Evolutionary conservation across 2,888 invertebrate genomes (phyloP), one percentile per base, ranked within the genome.

Genomic region (Drosophila suboccidentalis): DNA sequence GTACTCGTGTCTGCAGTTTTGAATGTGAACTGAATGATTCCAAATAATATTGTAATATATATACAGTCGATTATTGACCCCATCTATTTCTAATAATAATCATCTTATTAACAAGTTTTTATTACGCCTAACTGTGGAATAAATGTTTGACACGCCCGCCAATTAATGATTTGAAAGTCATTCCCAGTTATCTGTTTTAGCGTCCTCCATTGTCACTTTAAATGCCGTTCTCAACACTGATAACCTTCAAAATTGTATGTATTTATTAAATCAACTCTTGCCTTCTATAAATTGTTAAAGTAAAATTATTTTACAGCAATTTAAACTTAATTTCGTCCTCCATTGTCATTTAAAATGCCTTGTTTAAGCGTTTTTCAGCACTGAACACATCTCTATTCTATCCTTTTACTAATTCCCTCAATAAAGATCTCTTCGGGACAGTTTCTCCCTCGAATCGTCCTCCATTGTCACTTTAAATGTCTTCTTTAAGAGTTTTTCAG

Each of bases 1-100:
- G 44, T 50, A 29, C 46, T 26, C 29, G n/a, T 29, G 15, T 60
- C 49, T 43, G 32, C 34, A 13, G 32, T 39, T 49, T 17, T 10
- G 6, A 3, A 13, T 2, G 10, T 50, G 34, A 13, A 11, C 29
- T 55, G 17, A 8, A 3, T 8, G 11, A 38, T 32, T 55, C 22
- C 49, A 50, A 47, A 34, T 54, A 38, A 26, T 36, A 26, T 32
- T 22, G n/a, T 50, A 50, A n/a, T 19, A 32, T 39, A 39, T 26
- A 22, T 22, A 39, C 17, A 49, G 17, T 57, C 46, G 34, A 11
- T 9, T 26, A 46, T 54, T 15, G 17, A 26, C 22, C 13, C 3
- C 19, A 29, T 8, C 29, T 39, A 39, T n/a, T 29, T 41, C 15
- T 41, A 17, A 17, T 26, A 26, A 15, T 15, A 29, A 15, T 47